Evolutionary conservation across 1,140 invertebrate species (phyloP).

Genomic region (Periplaneta americana): DNA sequence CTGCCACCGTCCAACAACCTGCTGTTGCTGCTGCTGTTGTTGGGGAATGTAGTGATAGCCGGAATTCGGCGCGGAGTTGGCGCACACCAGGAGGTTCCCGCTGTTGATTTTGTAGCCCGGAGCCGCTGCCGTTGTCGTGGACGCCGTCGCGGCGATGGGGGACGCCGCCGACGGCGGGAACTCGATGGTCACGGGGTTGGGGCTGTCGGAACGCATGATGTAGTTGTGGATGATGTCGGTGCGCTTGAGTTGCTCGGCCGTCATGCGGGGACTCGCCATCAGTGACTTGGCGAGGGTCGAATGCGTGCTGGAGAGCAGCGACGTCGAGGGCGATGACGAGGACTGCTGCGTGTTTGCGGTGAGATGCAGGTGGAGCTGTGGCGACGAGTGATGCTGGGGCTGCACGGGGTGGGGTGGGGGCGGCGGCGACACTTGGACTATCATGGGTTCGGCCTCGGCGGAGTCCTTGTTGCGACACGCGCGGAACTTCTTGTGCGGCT

Average conservation of each 20-base stretch:
- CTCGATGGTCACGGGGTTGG: constrained; percentile 24
- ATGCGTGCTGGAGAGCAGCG: constrained; percentile 72
- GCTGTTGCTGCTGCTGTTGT: constrained; percentile 6
- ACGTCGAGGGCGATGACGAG: constrained; percentile 3
- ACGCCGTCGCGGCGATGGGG: neutral
- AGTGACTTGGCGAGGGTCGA: constrained; percentile 80
- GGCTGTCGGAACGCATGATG: constrained; percentile 66
- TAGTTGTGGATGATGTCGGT: constrained; percentile 86
- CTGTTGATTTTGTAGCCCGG: constrained; percentile 5
- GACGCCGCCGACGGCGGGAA: neutral
- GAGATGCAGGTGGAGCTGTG: constrained; percentile 4
- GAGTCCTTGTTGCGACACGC: constrained; percentile 71
- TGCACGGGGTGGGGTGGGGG: constrained; percentile 22
- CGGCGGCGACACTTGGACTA: constrained; percentile 34
- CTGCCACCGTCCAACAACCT: constrained; percentile 16
- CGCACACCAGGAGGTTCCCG: neutral
- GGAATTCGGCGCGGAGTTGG: neutral
- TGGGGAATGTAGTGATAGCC: constrained; percentile 19
- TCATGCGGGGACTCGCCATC: constrained; percentile 84
- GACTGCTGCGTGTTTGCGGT: constrained; percentile 1
- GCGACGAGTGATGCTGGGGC: constrained; percentile 16
- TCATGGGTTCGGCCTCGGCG: constrained; percentile 62
- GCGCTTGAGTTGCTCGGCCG: constrained; percentile 80
- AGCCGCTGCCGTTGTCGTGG: neutral
- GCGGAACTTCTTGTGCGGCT: constrained; percentile 91